Evolutionary conservation across 53 echinoderm and acorn worm species (phyloP).

Genomic region (Paelopatides confundens): DNA sequence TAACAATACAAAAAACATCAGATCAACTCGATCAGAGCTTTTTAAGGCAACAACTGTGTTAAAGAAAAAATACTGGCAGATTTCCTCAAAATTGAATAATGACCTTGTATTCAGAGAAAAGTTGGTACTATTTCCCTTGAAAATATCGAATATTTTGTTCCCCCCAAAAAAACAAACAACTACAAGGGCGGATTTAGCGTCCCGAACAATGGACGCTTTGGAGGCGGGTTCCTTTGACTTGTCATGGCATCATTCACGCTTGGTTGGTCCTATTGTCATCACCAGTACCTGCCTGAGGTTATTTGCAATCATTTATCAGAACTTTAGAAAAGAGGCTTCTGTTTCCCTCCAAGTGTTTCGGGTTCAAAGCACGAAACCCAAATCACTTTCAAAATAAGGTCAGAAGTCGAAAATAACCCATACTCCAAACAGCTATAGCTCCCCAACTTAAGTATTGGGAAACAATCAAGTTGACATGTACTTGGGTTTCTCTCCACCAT

Average conservation of each 20-base stretch:
- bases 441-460: too few species aligned
- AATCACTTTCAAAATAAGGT: neutral
- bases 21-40: too few species aligned
- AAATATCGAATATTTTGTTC: slow-evolving; percentile 38
- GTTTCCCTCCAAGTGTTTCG: slow-evolving; percentile 2
- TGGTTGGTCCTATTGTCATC: slow-evolving; percentile 3
- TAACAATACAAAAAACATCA: too few species aligned
- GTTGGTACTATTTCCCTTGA: slow-evolving; percentile 9
- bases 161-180: slow-evolving; percentile 35
- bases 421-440: neutral
- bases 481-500: too few species aligned
- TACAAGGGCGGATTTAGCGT: slow-evolving; percentile 28
- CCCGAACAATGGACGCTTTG: slow-evolving; percentile 13
- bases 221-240: slow-evolving; percentile 37
- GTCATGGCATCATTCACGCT: slow-evolving; percentile 35
- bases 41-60: neutral
- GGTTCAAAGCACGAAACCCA: neutral
- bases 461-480: too few species aligned
- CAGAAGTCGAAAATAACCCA: neutral
- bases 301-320: slow-evolving; percentile 26
- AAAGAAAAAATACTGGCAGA: neutral
- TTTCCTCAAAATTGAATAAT: neutral
- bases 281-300: slow-evolving; percentile 24
- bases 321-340: slow-evolving; percentile 2
- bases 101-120: slow-evolving; percentile 14